Conservation (phyloP, 2,113 vertebrate genomes). For the Oreochromis aureus region DNA sequence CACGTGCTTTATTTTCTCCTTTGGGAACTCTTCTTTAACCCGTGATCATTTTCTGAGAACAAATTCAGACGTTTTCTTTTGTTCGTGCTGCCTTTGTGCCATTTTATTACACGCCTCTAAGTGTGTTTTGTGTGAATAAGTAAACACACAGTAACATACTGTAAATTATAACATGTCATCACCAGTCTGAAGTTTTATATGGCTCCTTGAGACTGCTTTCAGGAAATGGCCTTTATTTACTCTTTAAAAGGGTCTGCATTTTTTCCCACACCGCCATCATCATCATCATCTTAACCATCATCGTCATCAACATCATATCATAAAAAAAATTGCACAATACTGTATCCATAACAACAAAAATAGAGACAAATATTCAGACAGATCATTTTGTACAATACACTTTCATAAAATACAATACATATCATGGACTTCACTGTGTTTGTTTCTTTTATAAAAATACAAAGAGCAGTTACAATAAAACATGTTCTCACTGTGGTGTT, state of each 20-base stretch:
- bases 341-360: constrained; percentile 39
- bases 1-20: background rate
- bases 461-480: constrained; percentile 24
- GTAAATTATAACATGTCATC: background rate
- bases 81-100: background rate
- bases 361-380: constrained; percentile 37
- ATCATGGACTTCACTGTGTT: background rate
- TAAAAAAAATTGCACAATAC: constrained; percentile 31
- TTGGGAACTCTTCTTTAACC: background rate
- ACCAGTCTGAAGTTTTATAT: background rate
- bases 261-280: background rate
- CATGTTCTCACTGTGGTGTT: background rate
- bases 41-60: background rate
- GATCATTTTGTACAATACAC: constrained; percentile 25
- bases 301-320: background rate
- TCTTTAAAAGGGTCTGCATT: constrained; percentile 20
- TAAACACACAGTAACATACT: background rate
- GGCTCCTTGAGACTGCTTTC: constrained; percentile 20
- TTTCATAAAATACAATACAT: constrained; percentile 23
- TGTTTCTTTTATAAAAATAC: constrained; percentile 50
- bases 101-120: background rate
- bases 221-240: constrained; percentile 53
- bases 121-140: background rate
- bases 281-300: background rate
- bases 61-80: background rate